These are phyloP conservation scores for Cheilosia impressa DNA, from an alignment of 2,888 invertebrate species.

Conservation along the genomic window DNA sequence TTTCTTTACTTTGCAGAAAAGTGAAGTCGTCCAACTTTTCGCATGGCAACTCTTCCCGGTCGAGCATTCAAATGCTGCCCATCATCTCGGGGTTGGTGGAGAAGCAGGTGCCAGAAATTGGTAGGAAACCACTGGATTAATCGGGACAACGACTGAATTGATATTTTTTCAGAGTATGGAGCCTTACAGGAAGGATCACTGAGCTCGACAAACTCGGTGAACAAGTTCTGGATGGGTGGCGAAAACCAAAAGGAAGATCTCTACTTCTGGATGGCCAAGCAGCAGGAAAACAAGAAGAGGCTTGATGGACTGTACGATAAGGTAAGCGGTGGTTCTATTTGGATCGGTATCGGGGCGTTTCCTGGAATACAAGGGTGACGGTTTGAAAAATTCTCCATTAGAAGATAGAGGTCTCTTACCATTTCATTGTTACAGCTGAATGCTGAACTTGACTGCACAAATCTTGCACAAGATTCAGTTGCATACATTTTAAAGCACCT, in stretches of 20 bases:
- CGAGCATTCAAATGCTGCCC: constrained; percentile 84
- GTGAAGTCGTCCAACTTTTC: constrained; percentile 80
- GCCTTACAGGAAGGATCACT: constrained; percentile 91
- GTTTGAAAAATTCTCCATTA: no score
- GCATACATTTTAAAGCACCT: no score
- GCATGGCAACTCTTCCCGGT: constrained; percentile 83
- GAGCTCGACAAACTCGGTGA: constrained; percentile 84
- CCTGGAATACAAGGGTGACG: not conserved
- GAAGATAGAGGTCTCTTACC: no score
- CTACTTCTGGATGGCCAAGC: constrained; percentile 98
- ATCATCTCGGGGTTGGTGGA: constrained; percentile 83
- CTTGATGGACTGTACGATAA: constrained; percentile 83
- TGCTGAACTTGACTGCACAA: no score
- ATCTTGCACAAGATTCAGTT: no score
- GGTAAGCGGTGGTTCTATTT: constrained; percentile 70
- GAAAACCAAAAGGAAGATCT: constrained; percentile 92
- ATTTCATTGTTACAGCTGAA: no score
- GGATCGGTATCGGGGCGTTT: no score
- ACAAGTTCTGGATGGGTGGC: constrained; percentile 81
- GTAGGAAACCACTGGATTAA: constrained; percentile 75
- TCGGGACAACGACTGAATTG: not conserved
- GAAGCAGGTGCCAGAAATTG: constrained; percentile 83
- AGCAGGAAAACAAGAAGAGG: constrained; percentile 85
- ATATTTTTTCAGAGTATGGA: constrained; percentile 87
- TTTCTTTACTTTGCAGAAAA: constrained; percentile 44